phyloP scores from a whole-genome alignment of 2,113 vertebrate genomes.

The Hiodon tergisus region DNA sequence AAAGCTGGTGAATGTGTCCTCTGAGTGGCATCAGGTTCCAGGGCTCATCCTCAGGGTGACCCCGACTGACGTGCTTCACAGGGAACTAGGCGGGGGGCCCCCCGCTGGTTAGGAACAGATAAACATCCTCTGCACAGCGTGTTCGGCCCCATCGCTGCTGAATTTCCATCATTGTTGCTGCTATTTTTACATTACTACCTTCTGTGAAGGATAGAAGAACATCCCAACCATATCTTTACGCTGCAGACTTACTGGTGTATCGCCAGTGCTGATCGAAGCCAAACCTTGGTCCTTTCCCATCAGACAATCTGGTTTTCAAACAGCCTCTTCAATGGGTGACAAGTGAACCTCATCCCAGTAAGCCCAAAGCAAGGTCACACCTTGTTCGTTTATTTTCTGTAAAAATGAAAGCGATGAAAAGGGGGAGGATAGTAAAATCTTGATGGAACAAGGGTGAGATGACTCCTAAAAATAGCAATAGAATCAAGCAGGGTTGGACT shows the following conservation, averaged over 20 bases:
- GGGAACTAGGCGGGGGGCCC: not conserved
- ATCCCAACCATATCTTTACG: too few relatives aligned
- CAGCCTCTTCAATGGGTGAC: slow-evolving; percentile 79
- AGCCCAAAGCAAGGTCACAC: slow-evolving; percentile 81
- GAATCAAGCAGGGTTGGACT: slow-evolving; percentile 66
- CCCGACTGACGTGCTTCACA: not conserved
- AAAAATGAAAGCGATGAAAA: slow-evolving; percentile 68
- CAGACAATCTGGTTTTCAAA: slow-evolving; percentile 80
- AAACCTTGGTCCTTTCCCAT: slow-evolving; percentile 66
- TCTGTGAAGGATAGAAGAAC: too few relatives aligned
- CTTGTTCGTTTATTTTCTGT: slow-evolving; percentile 90
- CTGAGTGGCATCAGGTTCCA: not conserved
- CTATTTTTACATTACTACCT: not conserved
- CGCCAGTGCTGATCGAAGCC: slow-evolving; percentile 66
- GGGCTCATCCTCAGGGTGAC: slow-evolving; percentile 34
- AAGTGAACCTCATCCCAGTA: slow-evolving; percentile 86
- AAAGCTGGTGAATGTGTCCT: slow-evolving; percentile 12
- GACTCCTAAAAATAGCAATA: slow-evolving; percentile 78
- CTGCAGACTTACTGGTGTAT: slow-evolving; percentile 46
- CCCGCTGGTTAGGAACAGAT: slow-evolving; percentile 48
- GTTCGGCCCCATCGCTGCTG: slow-evolving; percentile 37
- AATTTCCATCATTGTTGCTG: slow-evolving; percentile 66
- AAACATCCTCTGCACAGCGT: slow-evolving; percentile 44
- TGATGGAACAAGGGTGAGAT: slow-evolving; percentile 85
- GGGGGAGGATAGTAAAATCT: slow-evolving; percentile 65